These are phyloP conservation scores for Tenualosa ilisha DNA, from an alignment of 2,797 vertebrate species.

Conservation along the genomic window DNA sequence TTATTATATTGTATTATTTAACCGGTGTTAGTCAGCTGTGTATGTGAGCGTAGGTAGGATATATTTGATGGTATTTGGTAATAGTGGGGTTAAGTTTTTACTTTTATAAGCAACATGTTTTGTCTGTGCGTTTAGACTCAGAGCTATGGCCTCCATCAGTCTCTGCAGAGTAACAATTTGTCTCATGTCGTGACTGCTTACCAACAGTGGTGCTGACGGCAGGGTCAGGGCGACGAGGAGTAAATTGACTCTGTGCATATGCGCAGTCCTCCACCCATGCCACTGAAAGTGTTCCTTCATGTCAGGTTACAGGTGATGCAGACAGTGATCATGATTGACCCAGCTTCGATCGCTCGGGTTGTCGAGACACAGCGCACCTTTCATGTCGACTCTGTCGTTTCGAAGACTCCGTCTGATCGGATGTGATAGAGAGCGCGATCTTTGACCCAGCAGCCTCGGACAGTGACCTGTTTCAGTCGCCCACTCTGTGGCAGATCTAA, in stretches of 20 bases:
- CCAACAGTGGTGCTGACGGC: neutral
- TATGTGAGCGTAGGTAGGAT: neutral
- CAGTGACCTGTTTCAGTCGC: neutral
- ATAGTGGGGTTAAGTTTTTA: neutral
- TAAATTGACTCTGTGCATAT: neutral
- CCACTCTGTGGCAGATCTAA: neutral
- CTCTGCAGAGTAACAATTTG: neutral
- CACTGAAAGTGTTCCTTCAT: neutral
- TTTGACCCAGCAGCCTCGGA: neutral
- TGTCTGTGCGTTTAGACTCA: neutral
- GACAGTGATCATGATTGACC: neutral
- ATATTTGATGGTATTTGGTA: neutral
- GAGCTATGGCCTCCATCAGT: neutral
- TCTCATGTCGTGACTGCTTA: neutral
- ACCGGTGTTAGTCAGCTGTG: neutral
- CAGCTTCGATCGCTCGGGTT: neutral
- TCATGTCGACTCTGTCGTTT: neutral
- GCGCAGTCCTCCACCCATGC: neutral
- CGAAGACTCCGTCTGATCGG: neutral
- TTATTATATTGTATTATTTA: too few relatives aligned
- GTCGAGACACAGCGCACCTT: neutral
- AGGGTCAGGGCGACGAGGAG: neutral
- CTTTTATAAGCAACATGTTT: neutral
- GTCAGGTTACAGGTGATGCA: neutral
- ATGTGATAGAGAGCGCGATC: neutral